These are phyloP conservation scores for Pelodytes ibericus DNA, from an alignment of 2,797 vertebrate genomes.

Conservation along the genomic window DNA sequence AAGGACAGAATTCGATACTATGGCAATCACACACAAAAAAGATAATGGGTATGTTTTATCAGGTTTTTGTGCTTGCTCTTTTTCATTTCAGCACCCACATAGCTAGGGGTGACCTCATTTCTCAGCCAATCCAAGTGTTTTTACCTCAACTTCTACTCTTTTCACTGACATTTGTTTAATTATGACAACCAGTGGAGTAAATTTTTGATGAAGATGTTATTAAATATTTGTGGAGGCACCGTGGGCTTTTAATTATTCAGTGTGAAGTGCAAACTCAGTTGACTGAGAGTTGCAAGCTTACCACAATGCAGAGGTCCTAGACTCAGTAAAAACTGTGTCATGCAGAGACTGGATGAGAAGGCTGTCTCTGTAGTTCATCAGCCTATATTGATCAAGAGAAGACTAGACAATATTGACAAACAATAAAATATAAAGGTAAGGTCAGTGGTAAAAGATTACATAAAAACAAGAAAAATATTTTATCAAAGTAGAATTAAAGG, in stretches of 20 bases:
- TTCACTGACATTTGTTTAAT: slow-evolving; percentile 42
- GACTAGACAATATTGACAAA: too few relatives aligned
- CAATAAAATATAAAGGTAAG: too few relatives aligned
- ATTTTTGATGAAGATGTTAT: slow-evolving; percentile 54
- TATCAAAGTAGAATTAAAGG: too few relatives aligned
- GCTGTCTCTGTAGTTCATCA: not conserved
- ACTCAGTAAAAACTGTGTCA: too few relatives aligned
- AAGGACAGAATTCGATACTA: not conserved
- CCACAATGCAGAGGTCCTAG: not conserved
- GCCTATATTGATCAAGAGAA: too few relatives aligned
- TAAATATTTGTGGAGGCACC: slow-evolving; percentile 49
- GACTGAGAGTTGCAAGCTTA: slow-evolving; percentile 8
- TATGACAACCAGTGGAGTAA: slow-evolving; percentile 46
- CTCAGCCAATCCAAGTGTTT: slow-evolving; percentile 2
- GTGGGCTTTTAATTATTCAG: slow-evolving; percentile 45
- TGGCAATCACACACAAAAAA: not conserved
- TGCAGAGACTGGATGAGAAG: not conserved
- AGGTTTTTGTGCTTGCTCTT: not conserved
- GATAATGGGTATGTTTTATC: not conserved
- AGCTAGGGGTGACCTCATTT: slow-evolving; percentile 33
- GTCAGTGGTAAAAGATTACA: too few relatives aligned
- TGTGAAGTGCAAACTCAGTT: slow-evolving; percentile 31
- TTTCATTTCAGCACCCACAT: slow-evolving; percentile 10
- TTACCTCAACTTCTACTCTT: not conserved
- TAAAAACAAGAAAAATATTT: too few relatives aligned